phyloP scores from a whole-genome alignment of 2,888 invertebrate genomes.

The Hypselothyrea guttata region DNA sequence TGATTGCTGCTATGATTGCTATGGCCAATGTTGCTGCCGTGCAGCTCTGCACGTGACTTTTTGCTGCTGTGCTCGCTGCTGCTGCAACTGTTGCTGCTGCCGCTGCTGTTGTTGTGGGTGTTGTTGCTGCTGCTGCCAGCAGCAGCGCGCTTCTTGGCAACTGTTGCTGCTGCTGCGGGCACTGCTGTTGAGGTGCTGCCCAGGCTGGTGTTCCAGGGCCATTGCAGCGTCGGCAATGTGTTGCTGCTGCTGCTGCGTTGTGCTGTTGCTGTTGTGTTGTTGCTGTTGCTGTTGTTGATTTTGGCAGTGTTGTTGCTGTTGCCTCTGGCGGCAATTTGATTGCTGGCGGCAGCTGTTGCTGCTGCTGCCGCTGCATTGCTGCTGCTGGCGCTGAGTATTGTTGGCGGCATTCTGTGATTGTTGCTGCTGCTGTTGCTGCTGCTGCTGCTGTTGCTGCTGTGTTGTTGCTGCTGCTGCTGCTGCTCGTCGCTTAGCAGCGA shows the following conservation, averaged over 20 bases:
- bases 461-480: slow-evolving; percentile 83
- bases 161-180: slow-evolving; percentile 31
- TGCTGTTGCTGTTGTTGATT: slow-evolving; percentile 27
- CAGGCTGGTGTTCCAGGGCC: slow-evolving; percentile 79
- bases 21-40: slow-evolving; percentile 22
- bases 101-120: slow-evolving; percentile 8
- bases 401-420: slow-evolving; percentile 76
- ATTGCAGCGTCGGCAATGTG: slow-evolving; percentile 76
- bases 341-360: slow-evolving; percentile 81
- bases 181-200: slow-evolving; percentile 65
- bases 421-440: slow-evolving; percentile 84
- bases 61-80: slow-evolving; percentile 58
- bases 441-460: slow-evolving; percentile 83
- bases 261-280: slow-evolving; percentile 50
- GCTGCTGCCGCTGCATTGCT: slow-evolving; percentile 79
- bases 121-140: slow-evolving; percentile 17
- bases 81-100: slow-evolving; percentile 20
- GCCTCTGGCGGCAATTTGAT: slow-evolving; percentile 77
- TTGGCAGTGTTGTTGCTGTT: slow-evolving; percentile 23
- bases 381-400: slow-evolving; percentile 82
- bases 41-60: slow-evolving; percentile 68
- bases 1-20: slow-evolving; percentile 21
- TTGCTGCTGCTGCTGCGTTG: slow-evolving; percentile 53
- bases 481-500: slow-evolving; percentile 84
- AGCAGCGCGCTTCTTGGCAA: slow-evolving; percentile 18